Percentiles rank a stretch among this genome's conserved stretches.
phyloP scores from a whole-genome alignment of 1,140 invertebrate genomes.

The Leptoteleia sp. region DNA sequence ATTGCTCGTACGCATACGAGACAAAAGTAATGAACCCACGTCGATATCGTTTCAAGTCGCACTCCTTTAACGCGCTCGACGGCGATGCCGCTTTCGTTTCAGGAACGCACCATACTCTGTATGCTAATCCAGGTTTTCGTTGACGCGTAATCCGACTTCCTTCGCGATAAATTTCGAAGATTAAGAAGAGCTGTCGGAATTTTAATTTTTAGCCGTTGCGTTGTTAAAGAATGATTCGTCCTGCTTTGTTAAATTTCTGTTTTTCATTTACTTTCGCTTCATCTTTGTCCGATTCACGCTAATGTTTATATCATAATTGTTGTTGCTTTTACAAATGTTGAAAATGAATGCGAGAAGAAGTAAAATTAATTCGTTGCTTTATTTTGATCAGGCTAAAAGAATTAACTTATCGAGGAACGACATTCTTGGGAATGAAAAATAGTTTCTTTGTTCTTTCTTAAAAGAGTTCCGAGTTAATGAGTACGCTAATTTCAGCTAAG shows the following conservation, averaged over 20 bases:
- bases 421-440: no score
- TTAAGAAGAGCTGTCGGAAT: constrained; percentile 33
- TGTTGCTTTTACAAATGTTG: not conserved
- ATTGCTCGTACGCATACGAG: no score
- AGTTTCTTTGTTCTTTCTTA: no score
- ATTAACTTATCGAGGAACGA: constrained; percentile 9
- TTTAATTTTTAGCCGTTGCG: constrained; percentile 17
- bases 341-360: not conserved
- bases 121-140: constrained; percentile 49
- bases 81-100: constrained; percentile 4
- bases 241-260: not conserved
- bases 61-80: not conserved
- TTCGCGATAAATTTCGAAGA: constrained; percentile 35
- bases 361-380: constrained; percentile 8
- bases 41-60: constrained; percentile 18
- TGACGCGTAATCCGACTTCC: constrained; percentile 39
- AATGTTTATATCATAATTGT: no score
- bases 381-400: not conserved
- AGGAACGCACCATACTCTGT: constrained; percentile 11
- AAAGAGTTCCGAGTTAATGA: no score
- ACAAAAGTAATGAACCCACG: no score
- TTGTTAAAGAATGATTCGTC: constrained; percentile 33
- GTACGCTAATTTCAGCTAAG: no score
- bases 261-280: not conserved
- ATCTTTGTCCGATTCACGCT: not conserved